phyloP scores from a whole-genome alignment of 1,140 invertebrate genomes.

The Drosophila lacteicornis region DNA sequence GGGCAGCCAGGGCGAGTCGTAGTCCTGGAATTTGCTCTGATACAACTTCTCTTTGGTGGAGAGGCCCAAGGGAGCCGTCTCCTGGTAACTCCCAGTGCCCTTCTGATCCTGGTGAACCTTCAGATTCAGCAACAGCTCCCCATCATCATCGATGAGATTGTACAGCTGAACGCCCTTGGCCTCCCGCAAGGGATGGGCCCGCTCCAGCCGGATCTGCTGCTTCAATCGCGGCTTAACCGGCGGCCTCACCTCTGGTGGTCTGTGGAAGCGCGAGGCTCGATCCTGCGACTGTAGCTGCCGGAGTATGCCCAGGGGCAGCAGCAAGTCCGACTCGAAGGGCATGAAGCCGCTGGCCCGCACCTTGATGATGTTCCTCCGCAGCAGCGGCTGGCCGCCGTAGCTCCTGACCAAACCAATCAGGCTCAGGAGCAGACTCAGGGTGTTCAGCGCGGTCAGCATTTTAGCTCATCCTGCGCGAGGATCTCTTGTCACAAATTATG shows the following conservation, averaged over 20 bases:
- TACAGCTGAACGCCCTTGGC: slow-evolving; percentile 60
- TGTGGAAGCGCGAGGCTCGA: slow-evolving; percentile 43
- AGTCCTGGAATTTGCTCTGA: slow-evolving; percentile 1
- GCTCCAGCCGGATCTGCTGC: slow-evolving; percentile 65
- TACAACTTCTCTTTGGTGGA: not conserved
- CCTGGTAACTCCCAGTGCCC: not conserved
- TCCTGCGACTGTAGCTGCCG: slow-evolving; percentile 64
- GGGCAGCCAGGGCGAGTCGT: slow-evolving; percentile 57
- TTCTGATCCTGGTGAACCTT: slow-evolving; percentile 56
- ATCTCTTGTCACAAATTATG: not conserved
- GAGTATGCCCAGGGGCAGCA: slow-evolving; percentile 62
- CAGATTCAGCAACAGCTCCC: slow-evolving; percentile 66
- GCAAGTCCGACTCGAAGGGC: slow-evolving; percentile 68
- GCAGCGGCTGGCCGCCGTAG: slow-evolving; percentile 2
- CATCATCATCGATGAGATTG: slow-evolving; percentile 74
- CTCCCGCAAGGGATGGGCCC: slow-evolving; percentile 23
- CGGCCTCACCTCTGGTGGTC: slow-evolving; percentile 7
- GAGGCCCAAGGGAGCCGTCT: not conserved
- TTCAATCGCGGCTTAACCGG: slow-evolving; percentile 25
- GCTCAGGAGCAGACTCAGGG: not conserved
- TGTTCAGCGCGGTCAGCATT: slow-evolving; percentile 13
- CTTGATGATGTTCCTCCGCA: slow-evolving; percentile 63
- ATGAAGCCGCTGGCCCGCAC: slow-evolving; percentile 70
- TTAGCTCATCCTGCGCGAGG: slow-evolving; percentile 22
- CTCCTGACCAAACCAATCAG: slow-evolving; percentile 11